phyloP scores from a whole-genome alignment of 2,113 vertebrate genomes.

The Ramphastos sulfuratus region DNA sequence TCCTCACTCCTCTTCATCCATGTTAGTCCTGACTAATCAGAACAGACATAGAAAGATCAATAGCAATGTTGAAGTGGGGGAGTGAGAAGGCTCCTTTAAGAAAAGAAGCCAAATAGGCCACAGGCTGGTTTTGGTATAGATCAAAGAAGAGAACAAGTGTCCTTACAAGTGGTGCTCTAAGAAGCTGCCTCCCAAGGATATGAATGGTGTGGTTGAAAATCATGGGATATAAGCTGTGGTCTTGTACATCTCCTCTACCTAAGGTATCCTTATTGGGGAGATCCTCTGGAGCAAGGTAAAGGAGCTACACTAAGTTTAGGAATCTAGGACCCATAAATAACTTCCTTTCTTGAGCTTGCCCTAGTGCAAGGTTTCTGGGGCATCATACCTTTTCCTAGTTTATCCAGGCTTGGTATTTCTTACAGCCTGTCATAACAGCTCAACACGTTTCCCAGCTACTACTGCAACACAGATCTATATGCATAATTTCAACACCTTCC shows the following conservation, averaged over 20 bases:
- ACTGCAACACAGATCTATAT: background rate
- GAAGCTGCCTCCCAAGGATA: background rate
- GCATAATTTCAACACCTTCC: background rate
- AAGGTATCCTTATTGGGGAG: background rate
- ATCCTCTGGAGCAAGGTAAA: background rate
- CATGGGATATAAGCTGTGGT: background rate
- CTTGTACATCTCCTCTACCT: background rate
- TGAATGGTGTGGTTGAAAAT: background rate
- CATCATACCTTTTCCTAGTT: background rate
- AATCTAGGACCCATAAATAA: background rate
- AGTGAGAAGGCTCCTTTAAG: background rate
- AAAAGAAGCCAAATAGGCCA: background rate
- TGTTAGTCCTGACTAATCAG: background rate
- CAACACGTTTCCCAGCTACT: background rate
- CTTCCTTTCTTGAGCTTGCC: background rate
- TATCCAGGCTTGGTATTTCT: background rate
- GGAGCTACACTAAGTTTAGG: background rate
- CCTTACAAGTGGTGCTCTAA: background rate
- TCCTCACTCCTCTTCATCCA: background rate
- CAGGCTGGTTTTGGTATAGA: background rate
- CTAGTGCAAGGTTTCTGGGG: background rate
- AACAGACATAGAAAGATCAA: background rate
- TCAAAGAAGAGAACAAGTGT: background rate
- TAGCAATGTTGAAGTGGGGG: background rate
- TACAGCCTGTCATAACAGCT: background rate